Percentiles rank a stretch among this genome's conserved stretches.
Conservation (phyloP, 2,888 invertebrate species). For the Ornithoptera alexandrae region DNA sequence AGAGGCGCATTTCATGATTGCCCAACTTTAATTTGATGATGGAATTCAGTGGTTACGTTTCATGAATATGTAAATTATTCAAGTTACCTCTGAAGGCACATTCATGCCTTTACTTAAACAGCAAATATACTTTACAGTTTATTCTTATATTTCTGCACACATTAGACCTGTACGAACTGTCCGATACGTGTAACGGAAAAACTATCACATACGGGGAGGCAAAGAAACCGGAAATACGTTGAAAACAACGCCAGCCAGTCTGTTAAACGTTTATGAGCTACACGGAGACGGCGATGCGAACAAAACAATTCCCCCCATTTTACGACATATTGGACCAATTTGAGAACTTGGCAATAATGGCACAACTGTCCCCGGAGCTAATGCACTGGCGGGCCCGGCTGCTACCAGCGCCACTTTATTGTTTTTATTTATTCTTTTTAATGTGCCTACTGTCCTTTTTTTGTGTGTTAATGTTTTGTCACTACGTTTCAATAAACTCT, state of each 20-base stretch:
- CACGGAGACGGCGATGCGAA: conserved; percentile 26
- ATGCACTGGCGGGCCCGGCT: conserved; percentile 14
- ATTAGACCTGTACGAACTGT: not conserved
- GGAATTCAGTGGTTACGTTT: too few species aligned
- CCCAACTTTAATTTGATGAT: too few species aligned
- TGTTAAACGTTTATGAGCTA: conserved; percentile 32
- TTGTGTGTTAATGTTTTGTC: too few species aligned
- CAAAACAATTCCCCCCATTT: conserved; percentile 32
- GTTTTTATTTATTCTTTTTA: conserved; percentile 9
- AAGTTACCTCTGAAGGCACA: too few species aligned
- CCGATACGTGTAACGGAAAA: conserved; percentile 6
- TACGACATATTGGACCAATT: conserved; percentile 31
- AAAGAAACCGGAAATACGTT: conserved; percentile 17
- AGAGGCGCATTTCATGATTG: too few species aligned
- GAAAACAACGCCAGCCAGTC: conserved; percentile 28
- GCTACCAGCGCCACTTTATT: not conserved
- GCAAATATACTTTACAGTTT: too few species aligned
- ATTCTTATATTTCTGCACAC: too few species aligned
- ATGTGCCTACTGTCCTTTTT: not conserved
- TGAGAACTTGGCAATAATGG: conserved; percentile 30
- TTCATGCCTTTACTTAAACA: too few species aligned
- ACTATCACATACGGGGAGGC: conserved; percentile 19
- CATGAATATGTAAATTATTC: too few species aligned
- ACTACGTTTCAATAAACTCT: too few species aligned
- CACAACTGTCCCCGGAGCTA: conserved; percentile 25